phyloP scores from a whole-genome alignment of 1,140 invertebrate species.

The Muscidifurax raptorellus region DNA sequence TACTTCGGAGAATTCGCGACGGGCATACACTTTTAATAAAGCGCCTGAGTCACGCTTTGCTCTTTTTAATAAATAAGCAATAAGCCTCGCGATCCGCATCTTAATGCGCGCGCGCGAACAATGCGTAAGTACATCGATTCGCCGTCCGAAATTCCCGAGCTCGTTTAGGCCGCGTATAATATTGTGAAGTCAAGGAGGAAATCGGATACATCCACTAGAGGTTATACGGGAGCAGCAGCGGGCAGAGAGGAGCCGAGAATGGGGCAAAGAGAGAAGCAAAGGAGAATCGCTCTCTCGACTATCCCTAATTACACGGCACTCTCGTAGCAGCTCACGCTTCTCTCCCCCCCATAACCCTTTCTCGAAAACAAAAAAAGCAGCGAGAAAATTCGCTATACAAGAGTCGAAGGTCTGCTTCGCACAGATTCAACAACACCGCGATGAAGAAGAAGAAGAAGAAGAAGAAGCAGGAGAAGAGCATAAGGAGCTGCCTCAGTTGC shows the following conservation, averaged over 20 bases:
- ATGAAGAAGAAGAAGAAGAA: background rate
- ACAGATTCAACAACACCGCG: constrained; percentile 24
- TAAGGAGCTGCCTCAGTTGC: constrained; percentile 19
- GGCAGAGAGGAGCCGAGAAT: background rate
- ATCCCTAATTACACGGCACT: constrained; percentile 15
- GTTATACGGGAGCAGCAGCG: background rate
- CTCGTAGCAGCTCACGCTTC: background rate
- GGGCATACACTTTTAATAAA: background rate
- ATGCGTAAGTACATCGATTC: too few relatives aligned
- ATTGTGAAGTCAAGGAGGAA: background rate
- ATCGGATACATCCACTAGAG: background rate
- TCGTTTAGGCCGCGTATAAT: too few relatives aligned
- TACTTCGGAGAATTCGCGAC: background rate
- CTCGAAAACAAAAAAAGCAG: background rate
- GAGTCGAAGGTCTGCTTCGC: constrained; percentile 20
- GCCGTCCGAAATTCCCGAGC: too few relatives aligned
- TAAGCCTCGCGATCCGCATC: background rate
- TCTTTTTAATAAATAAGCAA: background rate
- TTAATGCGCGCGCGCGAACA: background rate
- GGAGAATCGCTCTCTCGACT: background rate
- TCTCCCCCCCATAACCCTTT: background rate
- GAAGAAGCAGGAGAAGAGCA: background rate
- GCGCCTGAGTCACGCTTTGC: background rate
- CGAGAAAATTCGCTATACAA: constrained; percentile 12
- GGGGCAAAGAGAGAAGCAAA: background rate